A percentile compares a stretch with the other conserved stretches of the same genome.
These are phyloP conservation scores for Neodiprion virginianus DNA, from an alignment of 1,140 invertebrate species.

Conservation along the genomic window DNA sequence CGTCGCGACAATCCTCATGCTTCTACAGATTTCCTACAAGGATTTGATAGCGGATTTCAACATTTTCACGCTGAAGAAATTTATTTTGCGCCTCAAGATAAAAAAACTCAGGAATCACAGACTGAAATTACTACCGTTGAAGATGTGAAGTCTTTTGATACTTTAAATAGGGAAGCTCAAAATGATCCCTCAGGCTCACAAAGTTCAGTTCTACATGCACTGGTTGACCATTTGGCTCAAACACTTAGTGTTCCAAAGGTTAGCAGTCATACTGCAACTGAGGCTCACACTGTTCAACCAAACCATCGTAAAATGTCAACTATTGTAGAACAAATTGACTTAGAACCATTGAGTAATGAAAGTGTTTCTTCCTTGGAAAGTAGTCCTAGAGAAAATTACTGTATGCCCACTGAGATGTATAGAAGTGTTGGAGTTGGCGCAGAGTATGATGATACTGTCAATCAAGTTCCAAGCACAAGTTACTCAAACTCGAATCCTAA, in stretches of 20 bases:
- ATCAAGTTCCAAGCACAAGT: slow-evolving; percentile 27
- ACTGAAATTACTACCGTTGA: slow-evolving; percentile 49
- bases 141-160: slow-evolving; percentile 27
- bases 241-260: slow-evolving; percentile 31
- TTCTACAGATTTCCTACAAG: background rate
- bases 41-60: background rate
- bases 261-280: background rate
- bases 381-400: slow-evolving; percentile 45
- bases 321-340: slow-evolving; percentile 27
- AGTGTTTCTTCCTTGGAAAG: slow-evolving; percentile 44
- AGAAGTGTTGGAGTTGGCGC: slow-evolving; percentile 57
- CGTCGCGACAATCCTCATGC: background rate
- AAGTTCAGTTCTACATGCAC: slow-evolving; percentile 28
- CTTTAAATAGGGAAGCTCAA: background rate
- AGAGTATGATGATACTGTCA: slow-evolving; percentile 45
- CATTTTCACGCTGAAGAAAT: slow-evolving; percentile 12
- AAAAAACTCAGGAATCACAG: slow-evolving; percentile 48
- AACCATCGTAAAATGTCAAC: slow-evolving; percentile 19
- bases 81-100: slow-evolving; percentile 1
- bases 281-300: slow-evolving; percentile 27
- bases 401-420: slow-evolving; percentile 47
- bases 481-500: slow-evolving; percentile 11
- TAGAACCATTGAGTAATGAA: slow-evolving; percentile 36
- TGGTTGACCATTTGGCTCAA: slow-evolving; percentile 34
- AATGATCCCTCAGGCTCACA: slow-evolving; percentile 21